Conservation (phyloP, 92 coral and sea anemone species). For the Diadumene lineata region DNA sequence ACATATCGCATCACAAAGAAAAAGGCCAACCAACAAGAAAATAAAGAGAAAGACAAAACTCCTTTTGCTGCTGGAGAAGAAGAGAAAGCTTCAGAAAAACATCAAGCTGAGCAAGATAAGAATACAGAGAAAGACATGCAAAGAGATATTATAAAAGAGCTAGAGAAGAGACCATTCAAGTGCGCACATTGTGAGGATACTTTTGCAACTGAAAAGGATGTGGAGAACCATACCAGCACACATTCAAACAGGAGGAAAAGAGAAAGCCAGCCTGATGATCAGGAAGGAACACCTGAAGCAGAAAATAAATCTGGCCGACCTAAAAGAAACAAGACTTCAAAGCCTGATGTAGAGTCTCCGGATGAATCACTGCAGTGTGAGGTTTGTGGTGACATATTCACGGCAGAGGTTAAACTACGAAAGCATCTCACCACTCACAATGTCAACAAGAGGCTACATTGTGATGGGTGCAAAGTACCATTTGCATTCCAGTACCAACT, state of each 20-base stretch:
- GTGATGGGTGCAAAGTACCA: constrained; percentile 45
- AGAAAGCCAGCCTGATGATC: constrained; percentile 4
- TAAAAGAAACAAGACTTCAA: constrained; percentile 7
- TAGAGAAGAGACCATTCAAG: constrained; percentile 5
- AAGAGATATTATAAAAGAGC: background rate
- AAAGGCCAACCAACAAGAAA: background rate
- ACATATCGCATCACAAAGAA: background rate
- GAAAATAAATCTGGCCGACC: constrained; percentile 3
- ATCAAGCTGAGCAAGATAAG: background rate
- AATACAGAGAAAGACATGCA: background rate
- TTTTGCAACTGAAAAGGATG: background rate
- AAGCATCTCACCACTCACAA: constrained; percentile 42
- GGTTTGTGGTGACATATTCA: constrained; percentile 35
- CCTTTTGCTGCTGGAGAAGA: constrained; percentile 1
- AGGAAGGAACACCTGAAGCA: constrained; percentile 4
- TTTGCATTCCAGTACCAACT: constrained; percentile 52
- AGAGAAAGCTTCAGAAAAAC: background rate
- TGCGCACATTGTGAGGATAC: constrained; percentile 25
- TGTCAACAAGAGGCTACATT: constrained; percentile 38
- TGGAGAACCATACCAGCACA: constrained; percentile 23
- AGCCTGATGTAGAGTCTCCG: constrained; percentile 5
- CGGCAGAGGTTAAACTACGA: constrained; percentile 30
- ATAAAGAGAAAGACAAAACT: background rate
- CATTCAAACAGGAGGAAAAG: constrained; percentile 29
- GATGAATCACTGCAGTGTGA: constrained; percentile 25